Evolutionary conservation across 2,797 vertebrate genomes (phyloP).

Genomic region (Phalloptychus januarius): DNA sequence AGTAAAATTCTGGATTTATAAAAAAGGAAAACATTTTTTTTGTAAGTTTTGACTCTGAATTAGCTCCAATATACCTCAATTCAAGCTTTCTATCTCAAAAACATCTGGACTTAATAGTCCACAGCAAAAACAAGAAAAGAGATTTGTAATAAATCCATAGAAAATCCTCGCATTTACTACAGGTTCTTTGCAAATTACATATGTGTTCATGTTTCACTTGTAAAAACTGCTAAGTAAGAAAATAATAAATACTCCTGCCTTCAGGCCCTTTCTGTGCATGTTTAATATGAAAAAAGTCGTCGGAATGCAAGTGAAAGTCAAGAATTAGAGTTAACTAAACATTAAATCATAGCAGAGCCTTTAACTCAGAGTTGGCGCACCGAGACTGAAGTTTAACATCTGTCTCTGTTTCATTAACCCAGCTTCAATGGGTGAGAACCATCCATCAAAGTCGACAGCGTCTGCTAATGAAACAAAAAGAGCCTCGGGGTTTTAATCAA

Average conservation of each 20-base stretch:
- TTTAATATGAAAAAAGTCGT: constrained; percentile 29
- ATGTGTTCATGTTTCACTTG: background rate
- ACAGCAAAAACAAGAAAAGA: background rate
- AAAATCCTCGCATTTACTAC: background rate
- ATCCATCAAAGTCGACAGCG: constrained; percentile 43
- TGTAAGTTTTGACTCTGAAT: background rate
- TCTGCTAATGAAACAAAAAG: constrained; percentile 21
- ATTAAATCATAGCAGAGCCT: constrained; percentile 22
- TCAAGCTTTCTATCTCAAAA: background rate
- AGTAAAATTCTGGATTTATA: background rate
- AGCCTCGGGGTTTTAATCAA: background rate
- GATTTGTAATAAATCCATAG: background rate
- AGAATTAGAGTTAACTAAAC: constrained; percentile 40
- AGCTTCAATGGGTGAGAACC: constrained; percentile 29
- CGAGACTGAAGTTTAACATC: constrained; percentile 25
- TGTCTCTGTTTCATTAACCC: constrained; percentile 40
- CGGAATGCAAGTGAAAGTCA: constrained; percentile 1
- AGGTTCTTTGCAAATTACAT: background rate
- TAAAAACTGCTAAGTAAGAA: background rate
- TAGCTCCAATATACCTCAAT: background rate
- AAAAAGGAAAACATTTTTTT: background rate
- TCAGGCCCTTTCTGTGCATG: background rate
- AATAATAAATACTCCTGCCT: background rate
- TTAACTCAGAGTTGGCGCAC: constrained; percentile 17
- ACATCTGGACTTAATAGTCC: background rate